These are phyloP conservation scores for Ornithoptera alexandrae DNA, from an alignment of 2,888 invertebrate species.

Conservation along the genomic window DNA sequence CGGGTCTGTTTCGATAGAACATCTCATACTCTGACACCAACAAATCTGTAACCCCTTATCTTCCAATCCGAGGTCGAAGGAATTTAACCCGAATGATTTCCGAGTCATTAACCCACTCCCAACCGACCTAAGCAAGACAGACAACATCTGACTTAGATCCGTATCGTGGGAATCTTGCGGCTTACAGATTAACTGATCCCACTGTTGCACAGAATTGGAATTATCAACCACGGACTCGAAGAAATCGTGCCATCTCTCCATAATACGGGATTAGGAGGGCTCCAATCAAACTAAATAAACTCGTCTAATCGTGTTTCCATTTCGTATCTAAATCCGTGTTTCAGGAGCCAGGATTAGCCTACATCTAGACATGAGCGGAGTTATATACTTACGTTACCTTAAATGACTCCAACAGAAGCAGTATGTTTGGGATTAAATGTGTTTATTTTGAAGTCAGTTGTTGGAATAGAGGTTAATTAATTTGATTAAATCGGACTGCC, in stretches of 20 bases:
- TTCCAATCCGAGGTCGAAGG: conserved; percentile 70
- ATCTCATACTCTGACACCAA: conserved; percentile 55
- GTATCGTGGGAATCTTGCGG: conserved; percentile 71
- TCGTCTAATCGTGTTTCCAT: conserved; percentile 74
- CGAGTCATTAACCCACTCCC: conserved; percentile 76
- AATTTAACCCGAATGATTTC: conserved; percentile 78
- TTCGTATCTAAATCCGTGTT: conserved; percentile 68
- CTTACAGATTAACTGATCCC: conserved; percentile 70
- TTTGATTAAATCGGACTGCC: conserved; percentile 8
- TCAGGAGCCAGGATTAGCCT: conserved; percentile 67
- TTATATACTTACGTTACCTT: conserved; percentile 71
- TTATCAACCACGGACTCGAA: conserved; percentile 74
- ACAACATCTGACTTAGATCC: conserved; percentile 77
- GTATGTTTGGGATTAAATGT: conserved; percentile 30
- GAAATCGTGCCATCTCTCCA: conserved; percentile 75
- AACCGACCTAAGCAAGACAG: conserved; percentile 76
- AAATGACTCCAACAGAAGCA: conserved; percentile 58
- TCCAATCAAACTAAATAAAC: conserved; percentile 79
- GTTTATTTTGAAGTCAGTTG: conserved; percentile 15
- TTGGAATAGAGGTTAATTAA: conserved; percentile 18
- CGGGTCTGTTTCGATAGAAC: conserved; percentile 34
- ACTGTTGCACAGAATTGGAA: conserved; percentile 67
- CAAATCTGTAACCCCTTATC: conserved; percentile 76
- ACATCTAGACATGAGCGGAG: conserved; percentile 64
- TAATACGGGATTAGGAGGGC: conserved; percentile 70